These are phyloP conservation scores for Andrena fulva DNA, from an alignment of 2,888 invertebrate genomes.

Conservation along the genomic window DNA sequence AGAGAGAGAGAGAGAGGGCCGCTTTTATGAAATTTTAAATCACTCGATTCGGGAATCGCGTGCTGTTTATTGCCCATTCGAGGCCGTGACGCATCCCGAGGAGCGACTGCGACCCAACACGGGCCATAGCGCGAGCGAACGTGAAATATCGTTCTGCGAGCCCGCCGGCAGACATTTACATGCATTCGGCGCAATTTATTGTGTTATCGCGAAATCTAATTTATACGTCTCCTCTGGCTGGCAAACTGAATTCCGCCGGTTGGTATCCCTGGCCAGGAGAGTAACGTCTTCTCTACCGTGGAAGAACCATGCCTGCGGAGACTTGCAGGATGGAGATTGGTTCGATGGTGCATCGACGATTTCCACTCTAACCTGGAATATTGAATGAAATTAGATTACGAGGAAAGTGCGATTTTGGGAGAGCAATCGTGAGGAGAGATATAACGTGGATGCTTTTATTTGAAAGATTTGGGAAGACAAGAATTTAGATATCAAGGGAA, in stretches of 20 bases:
- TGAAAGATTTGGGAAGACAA: background rate
- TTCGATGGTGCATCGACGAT: background rate
- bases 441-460: background rate
- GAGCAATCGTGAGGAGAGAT: background rate
- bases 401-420: background rate
- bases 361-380: background rate
- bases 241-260: constrained; percentile 1
- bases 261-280: constrained; percentile 7
- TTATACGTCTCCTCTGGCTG: constrained; percentile 60
- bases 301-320: too few relatives aligned
- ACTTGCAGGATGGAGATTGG: background rate
- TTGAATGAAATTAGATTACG: too few relatives aligned
- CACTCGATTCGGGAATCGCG: constrained; percentile 72
- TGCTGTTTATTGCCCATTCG: constrained; percentile 74
- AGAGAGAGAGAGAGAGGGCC: background rate
- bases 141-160: constrained; percentile 67
- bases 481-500: background rate
- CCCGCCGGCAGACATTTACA: constrained; percentile 73
- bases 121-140: constrained; percentile 29
- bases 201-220: constrained; percentile 76
- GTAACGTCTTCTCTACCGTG: background rate
- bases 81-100: constrained; percentile 32
- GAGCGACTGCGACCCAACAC: constrained; percentile 10
- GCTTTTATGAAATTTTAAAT: constrained; percentile 76
- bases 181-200: constrained; percentile 76